Evolutionary conservation across 2,113 vertebrate species (phyloP).

Genomic region (Myrmecobius fasciatus): DNA sequence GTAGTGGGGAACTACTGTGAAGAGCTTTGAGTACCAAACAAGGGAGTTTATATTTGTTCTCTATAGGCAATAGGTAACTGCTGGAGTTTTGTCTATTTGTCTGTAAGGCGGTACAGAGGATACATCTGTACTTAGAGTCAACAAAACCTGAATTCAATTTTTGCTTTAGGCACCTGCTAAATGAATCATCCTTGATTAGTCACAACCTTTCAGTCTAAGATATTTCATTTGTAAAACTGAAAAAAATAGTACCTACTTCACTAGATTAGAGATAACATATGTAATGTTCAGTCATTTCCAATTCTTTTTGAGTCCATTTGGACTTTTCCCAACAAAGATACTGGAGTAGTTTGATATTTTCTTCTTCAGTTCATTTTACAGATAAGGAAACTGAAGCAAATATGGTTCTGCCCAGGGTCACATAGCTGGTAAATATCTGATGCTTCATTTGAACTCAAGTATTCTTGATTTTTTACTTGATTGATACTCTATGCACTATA

Average conservation of each 20-base stretch:
- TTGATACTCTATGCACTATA: not conserved
- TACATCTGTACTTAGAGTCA: not conserved
- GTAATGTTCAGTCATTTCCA: not conserved
- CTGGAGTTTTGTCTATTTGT: not conserved
- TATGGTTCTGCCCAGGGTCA: not conserved
- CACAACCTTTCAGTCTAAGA: not conserved
- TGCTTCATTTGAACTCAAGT: not conserved
- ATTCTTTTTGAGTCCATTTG: not conserved
- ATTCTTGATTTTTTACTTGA: not conserved
- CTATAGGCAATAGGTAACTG: not conserved
- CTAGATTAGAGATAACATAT: not conserved
- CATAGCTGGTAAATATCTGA: not conserved
- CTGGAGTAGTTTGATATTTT: not conserved
- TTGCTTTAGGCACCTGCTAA: not conserved
- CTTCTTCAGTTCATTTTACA: not conserved
- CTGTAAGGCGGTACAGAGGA: not conserved
- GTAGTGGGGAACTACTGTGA: not conserved
- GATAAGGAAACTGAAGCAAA: not conserved
- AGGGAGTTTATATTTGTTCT: not conserved
- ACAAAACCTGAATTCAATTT: not conserved
- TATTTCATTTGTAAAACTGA: not conserved
- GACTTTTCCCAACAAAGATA: not conserved
- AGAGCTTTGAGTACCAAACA: not conserved
- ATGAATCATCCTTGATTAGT: rapidly evolving
- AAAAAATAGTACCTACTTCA: not conserved